These are phyloP conservation scores for Noctilio leporinus DNA, from an alignment of 2,113 vertebrate species.

Conservation along the genomic window DNA sequence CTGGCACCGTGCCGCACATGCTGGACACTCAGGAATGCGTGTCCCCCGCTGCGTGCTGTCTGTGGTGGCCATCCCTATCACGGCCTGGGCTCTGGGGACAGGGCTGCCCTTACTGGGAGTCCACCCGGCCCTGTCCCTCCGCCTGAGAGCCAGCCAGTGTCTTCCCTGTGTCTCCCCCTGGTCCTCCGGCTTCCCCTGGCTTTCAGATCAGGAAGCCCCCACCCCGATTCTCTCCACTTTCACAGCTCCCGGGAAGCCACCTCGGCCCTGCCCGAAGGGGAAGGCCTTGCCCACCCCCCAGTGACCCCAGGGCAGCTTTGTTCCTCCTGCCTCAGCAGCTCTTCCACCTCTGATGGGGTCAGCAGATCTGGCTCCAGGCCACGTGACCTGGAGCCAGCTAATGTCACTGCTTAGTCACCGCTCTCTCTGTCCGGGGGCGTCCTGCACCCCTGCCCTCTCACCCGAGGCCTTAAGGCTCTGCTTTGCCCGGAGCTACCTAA, in stretches of 20 bases:
- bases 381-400: background rate
- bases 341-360: background rate
- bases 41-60: background rate
- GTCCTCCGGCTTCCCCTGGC: background rate
- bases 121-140: fast-evolving
- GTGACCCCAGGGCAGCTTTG: background rate
- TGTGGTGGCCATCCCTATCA: fast-evolving
- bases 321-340: background rate
- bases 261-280: background rate
- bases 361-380: background rate
- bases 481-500: background rate
- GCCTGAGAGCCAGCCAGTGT: too few relatives aligned
- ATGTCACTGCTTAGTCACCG: fast-evolving
- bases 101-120: too few relatives aligned
- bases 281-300: background rate
- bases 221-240: background rate
- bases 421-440: background rate
- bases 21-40: fast-evolving
- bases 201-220: background rate
- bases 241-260: background rate
- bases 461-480: too few relatives aligned
- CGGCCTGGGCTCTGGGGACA: background rate
- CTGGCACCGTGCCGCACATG: fast-evolving
- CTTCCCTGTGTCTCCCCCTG: background rate
- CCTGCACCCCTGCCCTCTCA: background rate